phyloP scores from a whole-genome alignment of 2,888 invertebrate species.

The Lepas anatifera region DNA sequence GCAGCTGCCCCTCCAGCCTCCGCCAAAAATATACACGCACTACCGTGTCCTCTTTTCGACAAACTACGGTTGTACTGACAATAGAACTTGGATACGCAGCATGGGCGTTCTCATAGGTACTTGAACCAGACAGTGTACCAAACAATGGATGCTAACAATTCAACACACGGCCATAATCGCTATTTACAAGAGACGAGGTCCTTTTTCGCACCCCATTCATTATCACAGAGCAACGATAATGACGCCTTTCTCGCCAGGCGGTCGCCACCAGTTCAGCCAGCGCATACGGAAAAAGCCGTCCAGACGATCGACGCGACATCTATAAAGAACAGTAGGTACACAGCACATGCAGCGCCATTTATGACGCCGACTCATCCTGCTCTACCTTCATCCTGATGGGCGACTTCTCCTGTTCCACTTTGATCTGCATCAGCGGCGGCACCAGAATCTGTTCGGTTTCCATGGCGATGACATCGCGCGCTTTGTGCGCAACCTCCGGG shows the following conservation, averaged over 20 bases:
- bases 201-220: too few relatives aligned
- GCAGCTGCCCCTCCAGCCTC: not conserved
- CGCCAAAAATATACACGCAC: not conserved
- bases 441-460: not conserved
- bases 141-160: too few relatives aligned
- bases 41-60: not conserved
- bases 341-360: not conserved
- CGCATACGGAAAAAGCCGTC: too few relatives aligned
- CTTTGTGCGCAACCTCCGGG: too few relatives aligned
- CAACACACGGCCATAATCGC: too few relatives aligned
- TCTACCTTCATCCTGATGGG: not conserved
- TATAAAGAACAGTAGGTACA: too few relatives aligned
- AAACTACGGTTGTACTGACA: conserved; percentile 1
- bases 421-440: conserved; percentile 5
- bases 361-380: not conserved
- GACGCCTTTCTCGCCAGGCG: not conserved
- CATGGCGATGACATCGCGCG: not conserved
- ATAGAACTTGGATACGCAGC: not conserved
- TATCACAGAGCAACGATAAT: not conserved
- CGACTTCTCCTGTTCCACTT: conserved; percentile 1
- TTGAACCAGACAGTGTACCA: not conserved
- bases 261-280: too few relatives aligned
- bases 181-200: too few relatives aligned
- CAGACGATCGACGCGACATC: too few relatives aligned
- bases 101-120: too few relatives aligned